A percentile compares a stretch with the other conserved stretches of the same genome.
These are phyloP conservation scores for Bombus ignitus DNA, from an alignment of 1,140 invertebrate genomes.

Conservation along the genomic window DNA sequence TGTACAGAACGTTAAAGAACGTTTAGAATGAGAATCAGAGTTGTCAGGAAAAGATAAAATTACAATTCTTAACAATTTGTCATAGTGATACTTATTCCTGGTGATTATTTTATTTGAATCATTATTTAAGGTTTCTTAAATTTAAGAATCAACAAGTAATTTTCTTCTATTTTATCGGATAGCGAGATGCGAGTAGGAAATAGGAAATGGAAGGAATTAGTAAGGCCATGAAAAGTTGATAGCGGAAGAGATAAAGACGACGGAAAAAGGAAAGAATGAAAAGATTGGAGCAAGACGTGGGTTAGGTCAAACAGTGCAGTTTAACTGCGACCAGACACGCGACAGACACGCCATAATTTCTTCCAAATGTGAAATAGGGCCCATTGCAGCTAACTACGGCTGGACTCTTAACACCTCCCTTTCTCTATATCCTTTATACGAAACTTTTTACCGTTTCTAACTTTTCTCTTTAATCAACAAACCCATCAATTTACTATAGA, in stretches of 20 bases:
- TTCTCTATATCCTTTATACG: constrained; percentile 38
- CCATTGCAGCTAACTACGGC: constrained; percentile 20
- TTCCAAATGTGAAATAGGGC: constrained; percentile 66
- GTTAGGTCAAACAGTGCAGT: constrained; percentile 57
- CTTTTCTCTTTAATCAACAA: constrained; percentile 55
- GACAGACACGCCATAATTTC: constrained; percentile 70
- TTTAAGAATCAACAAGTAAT: neutral
- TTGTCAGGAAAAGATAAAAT: no score
- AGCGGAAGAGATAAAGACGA: constrained; percentile 42
- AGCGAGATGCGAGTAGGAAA: neutral
- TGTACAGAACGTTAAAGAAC: no score
- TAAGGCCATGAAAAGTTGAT: neutral
- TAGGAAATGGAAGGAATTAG: neutral
- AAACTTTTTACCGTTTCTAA: constrained; percentile 29
- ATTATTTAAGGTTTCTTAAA: no score
- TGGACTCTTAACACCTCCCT: constrained; percentile 62
- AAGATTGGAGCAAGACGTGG: constrained; percentile 40
- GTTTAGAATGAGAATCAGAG: no score
- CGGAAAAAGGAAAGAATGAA: constrained; percentile 32
- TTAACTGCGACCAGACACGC: constrained; percentile 71
- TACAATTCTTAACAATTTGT: no score
- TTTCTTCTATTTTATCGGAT: neutral
- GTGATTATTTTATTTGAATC: no score
- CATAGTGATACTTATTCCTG: no score
- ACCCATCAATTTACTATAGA: constrained; percentile 47